Evolutionary conservation across 1,140 invertebrate species (phyloP), one percentile per base, ranked within the genome.

Genomic region (Elysia chlorotica): DNA sequence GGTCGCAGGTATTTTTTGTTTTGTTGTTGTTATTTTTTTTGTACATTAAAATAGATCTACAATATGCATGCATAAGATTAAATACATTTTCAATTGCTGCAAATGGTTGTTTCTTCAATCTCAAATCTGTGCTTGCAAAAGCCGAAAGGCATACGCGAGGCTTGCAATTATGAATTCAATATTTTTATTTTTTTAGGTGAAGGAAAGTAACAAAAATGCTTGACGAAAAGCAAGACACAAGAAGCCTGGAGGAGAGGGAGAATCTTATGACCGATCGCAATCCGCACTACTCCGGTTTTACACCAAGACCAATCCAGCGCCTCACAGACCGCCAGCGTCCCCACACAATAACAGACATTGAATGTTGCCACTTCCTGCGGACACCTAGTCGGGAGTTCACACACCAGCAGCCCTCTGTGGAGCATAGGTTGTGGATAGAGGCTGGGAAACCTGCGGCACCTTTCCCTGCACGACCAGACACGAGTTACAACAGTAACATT

Each of bases 401-500:
- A 17, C 77, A 84, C 71, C 80, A 81, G 17, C 73, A 83, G 48
- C 79, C 78, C 28, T 75, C 79, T 19, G 33, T 86, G 19, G 77
- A 82, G 38, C 83, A 86, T 35, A 80, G 80, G 75, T 70, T 87
- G n/a, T 87, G 85, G 85, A 48, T 82, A 25, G 85, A 87, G 56
- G 86, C 85, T 21, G 85, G 85, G 0, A 87, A 87, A 78, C 75
- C 83, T 71, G 78, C 77, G 1, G 73, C 84, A 1, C 82, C 84
- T 10, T 80, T 76, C 62, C 83, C 85, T 1, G 72, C 77, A 30
- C 73, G 74, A 31, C 79, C 80, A 21, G 83, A 87, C 74, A 65
- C 78, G 25, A 83, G 78, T 61, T 87, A 84, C 71, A 87, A 87
- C 78, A 83, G 83, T 56, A 87, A 87, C 74, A 79, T 87, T 1